Base-by-base conservation (phyloP, 2,113 vertebrate genomes). In the Cyprinus carpio region DNA sequence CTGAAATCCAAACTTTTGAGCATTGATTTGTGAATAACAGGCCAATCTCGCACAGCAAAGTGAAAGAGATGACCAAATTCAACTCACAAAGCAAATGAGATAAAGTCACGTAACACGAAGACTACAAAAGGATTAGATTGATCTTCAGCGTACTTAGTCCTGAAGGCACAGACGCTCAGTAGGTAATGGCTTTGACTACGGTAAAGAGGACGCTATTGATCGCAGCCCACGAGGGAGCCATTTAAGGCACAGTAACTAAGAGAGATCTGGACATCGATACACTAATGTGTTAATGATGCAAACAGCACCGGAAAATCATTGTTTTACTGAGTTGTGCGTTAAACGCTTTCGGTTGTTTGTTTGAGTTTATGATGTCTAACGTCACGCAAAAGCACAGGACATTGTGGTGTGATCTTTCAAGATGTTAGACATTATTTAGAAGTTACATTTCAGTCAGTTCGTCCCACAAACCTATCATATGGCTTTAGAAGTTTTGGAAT, bases 231-330 rank as follows among this genome's bases (percentile, higher is more conserved):
- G n/a, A 31, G 67, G 56, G 65, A 49, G 13, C 13, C 40, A 56
- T 18, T 75, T 64, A 34, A 40, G 31, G 58, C 75, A 79, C 18
- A 83, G 75, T 69, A 62, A 84, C 49, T 40, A 18, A 69, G 8
- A 4, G 46, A 49, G 54, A 78, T 62, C 51, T 62, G 76, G 71
- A 75, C 25, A 49, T 62, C 65, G 54, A 84, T 82, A 43, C 27
- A 69, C n/a, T 80, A 83, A 79, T 86, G 79, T 64, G 72, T 71
- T 82, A 85, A 82, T 85, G 81, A 75, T 69, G 65, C 75, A 75
- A 29, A 46, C 49, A 9, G 25, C 56, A 40, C 40, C 3, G 56
- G 62, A 76, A 86, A 75, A 81, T 82, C 78, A 20, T 75, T 86
- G 37, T 40, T 75, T 75, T 64, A 75, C 49, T 81, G 84, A 81